A percentile compares a stretch with the other conserved stretches of the same genome.
These are phyloP conservation scores for Zaprionus camerounensis DNA, from an alignment of 1,140 invertebrate genomes.

Conservation along the genomic window DNA sequence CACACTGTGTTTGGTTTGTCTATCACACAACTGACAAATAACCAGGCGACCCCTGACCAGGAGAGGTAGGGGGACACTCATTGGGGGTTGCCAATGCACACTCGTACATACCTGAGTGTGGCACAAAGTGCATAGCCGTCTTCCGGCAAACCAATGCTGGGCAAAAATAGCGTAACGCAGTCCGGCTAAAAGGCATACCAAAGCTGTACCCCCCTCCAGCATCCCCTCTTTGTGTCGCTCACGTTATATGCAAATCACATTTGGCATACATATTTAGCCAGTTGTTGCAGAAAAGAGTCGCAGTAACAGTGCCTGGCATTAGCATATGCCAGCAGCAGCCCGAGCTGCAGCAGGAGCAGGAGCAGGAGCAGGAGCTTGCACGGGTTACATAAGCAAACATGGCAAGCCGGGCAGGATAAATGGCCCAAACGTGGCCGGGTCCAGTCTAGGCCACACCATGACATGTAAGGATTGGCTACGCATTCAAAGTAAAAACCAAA, in stretches of 20 bases:
- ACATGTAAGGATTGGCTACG: slow-evolving; percentile 47
- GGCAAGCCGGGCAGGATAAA: slow-evolving; percentile 53
- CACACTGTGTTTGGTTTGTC: slow-evolving; percentile 9
- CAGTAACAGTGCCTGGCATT: slow-evolving; percentile 54
- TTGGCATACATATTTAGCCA: slow-evolving; percentile 77
- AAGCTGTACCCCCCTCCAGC: neutral
- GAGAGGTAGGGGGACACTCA: neutral
- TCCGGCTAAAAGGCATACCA: slow-evolving; percentile 65
- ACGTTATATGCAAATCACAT: slow-evolving; percentile 81
- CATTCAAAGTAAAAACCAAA: slow-evolving; percentile 70
- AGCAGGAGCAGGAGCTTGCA: slow-evolving; percentile 23
- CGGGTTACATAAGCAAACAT: slow-evolving; percentile 70
- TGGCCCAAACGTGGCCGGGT: slow-evolving; percentile 26
- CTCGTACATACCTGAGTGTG: slow-evolving; percentile 53
- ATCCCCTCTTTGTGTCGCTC: neutral
- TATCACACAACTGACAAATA: slow-evolving; percentile 63
- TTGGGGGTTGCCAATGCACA: neutral
- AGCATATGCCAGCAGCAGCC: slow-evolving; percentile 68
- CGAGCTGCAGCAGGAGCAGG: slow-evolving; percentile 40
- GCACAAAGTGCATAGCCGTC: slow-evolving; percentile 48
- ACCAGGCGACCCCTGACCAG: slow-evolving; percentile 29
- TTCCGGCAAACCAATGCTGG: slow-evolving; percentile 9
- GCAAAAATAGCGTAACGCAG: slow-evolving; percentile 38
- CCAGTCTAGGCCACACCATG: neutral
- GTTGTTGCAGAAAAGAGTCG: slow-evolving; percentile 59